Percentiles rank a stretch among this genome's conserved stretches.
These are phyloP conservation scores for Plectropomus leopardus DNA, from an alignment of 2,113 vertebrate species.

Conservation along the genomic window DNA sequence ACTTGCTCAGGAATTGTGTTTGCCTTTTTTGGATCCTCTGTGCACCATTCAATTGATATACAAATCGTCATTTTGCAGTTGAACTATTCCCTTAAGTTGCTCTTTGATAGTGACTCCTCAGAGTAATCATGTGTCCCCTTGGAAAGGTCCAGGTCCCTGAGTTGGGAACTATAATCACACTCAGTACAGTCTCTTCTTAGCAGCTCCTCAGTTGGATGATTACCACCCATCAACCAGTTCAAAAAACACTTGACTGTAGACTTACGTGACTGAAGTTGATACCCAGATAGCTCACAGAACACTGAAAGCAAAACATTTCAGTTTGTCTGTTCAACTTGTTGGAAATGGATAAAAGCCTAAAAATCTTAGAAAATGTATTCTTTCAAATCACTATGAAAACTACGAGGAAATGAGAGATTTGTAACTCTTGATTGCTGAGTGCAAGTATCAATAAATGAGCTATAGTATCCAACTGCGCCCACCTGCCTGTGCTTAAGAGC, in stretches of 20 bases:
- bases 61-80: too few relatives aligned
- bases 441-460: not conserved
- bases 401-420: not conserved
- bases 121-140: too few relatives aligned
- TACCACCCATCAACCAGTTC: too few relatives aligned
- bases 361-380: conserved; percentile 1
- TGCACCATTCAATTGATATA: too few relatives aligned
- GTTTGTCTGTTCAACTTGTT: not conserved
- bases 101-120: too few relatives aligned
- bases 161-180: too few relatives aligned
- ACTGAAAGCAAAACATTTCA: not conserved
- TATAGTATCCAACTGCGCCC: not conserved
- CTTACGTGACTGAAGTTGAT: not conserved
- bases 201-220: not conserved
- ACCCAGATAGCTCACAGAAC: too few relatives aligned
- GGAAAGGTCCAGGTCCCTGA: too few relatives aligned
- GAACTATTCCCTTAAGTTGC: too few relatives aligned
- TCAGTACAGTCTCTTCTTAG: not conserved
- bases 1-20: too few relatives aligned
- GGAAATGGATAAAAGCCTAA: not conserved
- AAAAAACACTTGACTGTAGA: too few relatives aligned
- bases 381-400: not conserved
- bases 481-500: not conserved
- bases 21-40: too few relatives aligned
- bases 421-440: not conserved